Conservation (phyloP, 1,140 invertebrate species). For the Drosophila ercepeae region DNA sequence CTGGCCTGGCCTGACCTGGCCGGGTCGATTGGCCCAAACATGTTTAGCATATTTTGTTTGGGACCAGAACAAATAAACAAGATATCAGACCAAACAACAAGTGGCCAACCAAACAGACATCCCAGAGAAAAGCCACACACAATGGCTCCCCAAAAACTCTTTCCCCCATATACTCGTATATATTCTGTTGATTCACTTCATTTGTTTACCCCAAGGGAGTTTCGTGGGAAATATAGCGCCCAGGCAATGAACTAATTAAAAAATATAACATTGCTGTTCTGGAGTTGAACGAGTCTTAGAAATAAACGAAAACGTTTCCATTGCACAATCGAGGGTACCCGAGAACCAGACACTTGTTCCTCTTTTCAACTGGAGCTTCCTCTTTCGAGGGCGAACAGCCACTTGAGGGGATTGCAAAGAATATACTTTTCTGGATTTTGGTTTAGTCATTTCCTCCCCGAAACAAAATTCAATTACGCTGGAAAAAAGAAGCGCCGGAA, state of each 20-base stretch:
- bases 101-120: conserved; percentile 39
- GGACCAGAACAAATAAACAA: conserved; percentile 25
- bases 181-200: conserved; percentile 73
- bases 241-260: conserved; percentile 80
- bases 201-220: conserved; percentile 66
- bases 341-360: neutral
- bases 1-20: neutral
- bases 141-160: conserved; percentile 31
- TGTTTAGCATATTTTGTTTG: conserved; percentile 33
- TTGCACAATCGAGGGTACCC: conserved; percentile 46
- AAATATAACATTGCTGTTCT: conserved; percentile 13
- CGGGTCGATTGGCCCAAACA: conserved; percentile 12
- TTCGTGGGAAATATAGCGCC: conserved; percentile 73
- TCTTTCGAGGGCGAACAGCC: neutral
- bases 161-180: conserved; percentile 1
- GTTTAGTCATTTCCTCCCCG: conserved; percentile 67
- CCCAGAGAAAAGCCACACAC: conserved; percentile 13
- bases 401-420: conserved; percentile 33
- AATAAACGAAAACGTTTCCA: conserved; percentile 22
- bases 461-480: conserved; percentile 56
- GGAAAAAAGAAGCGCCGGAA: conserved; percentile 23
- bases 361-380: conserved; percentile 30
- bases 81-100: conserved; percentile 28
- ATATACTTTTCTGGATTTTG: conserved; percentile 32
- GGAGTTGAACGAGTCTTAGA: conserved; percentile 14